Conservation (phyloP, 2,797 vertebrate genomes). For the Pogonophryne albipinna region DNA sequence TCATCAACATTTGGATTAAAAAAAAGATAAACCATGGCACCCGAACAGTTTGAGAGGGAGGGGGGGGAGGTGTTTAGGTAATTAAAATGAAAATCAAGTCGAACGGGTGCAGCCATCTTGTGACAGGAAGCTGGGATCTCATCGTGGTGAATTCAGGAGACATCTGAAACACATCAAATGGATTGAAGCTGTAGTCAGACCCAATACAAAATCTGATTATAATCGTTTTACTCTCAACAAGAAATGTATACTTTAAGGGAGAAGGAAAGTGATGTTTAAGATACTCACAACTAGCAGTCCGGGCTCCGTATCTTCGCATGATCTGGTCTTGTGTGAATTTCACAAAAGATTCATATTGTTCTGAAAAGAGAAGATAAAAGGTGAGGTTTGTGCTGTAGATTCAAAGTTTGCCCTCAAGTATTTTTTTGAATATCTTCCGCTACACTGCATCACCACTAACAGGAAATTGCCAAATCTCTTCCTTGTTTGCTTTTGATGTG, state of each 20-base stretch:
- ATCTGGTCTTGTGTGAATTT: slow-evolving; percentile 98
- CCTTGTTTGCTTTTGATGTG: neutral
- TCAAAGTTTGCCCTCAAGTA: neutral
- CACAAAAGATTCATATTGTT: slow-evolving; percentile 98
- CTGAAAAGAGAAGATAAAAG: slow-evolving; percentile 69
- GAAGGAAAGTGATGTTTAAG: neutral
- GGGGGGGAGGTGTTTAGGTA: neutral
- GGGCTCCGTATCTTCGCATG: slow-evolving; percentile 94
- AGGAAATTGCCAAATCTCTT: neutral
- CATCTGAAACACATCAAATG: slow-evolving; percentile 82
- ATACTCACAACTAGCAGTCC: slow-evolving; percentile 93
- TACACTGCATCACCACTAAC: neutral
- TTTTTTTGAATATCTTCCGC: too few relatives aligned
- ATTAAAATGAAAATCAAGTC: slow-evolving; percentile 61
- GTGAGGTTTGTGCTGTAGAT: neutral
- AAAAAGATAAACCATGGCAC: slow-evolving; percentile 82
- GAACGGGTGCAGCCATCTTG: slow-evolving; percentile 82
- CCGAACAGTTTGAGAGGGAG: slow-evolving; percentile 77
- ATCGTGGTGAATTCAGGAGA: slow-evolving; percentile 89
- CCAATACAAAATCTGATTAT: neutral
- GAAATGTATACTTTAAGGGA: neutral
- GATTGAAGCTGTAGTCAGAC: neutral
- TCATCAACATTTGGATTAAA: slow-evolving; percentile 68
- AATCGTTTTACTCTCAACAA: neutral
- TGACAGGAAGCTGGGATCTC: slow-evolving; percentile 85